Base-by-base conservation (phyloP, 1,140 invertebrate genomes). In the Drosophila athabasca region DNA sequence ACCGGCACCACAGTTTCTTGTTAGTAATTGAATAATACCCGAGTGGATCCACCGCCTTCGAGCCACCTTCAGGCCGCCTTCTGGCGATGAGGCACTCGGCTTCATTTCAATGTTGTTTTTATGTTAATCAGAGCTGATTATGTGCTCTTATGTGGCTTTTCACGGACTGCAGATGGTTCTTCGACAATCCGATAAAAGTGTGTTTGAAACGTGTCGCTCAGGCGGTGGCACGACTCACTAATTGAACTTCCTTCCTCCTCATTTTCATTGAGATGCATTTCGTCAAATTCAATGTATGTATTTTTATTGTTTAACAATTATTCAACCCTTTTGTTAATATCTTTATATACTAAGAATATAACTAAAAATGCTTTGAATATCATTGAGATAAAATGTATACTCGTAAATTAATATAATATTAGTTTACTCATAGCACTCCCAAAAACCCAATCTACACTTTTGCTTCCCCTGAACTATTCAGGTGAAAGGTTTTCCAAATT, bases 21-120 rank as follows among this genome's bases (percentile, higher is more conserved):
- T 50, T 44, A 41, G 52, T 82, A 88, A 87, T 87, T 87, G 82
- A 87, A 87, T 87, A 87, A 87, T 68, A 82, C 48, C 51, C 58
- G 50, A 77, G 51, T 73, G 62, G 54, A 65, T 78, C 65, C 22
- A 41, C 53, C 51, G 62, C 57, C 72, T 59, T 53, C 17, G 26
- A 39, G 57, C 51, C 41, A 55, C 70, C 6, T 41, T 39, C 35
- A 53, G 41, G 51, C 17, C 22, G 29, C 9, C 31, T 57, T 73
- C 15, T 45, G 29, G 43, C 66, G 71, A 59, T 54, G 71, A 54
- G 71, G 54, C 74, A 53, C 59, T 66, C 31, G 61, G 39, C 60
- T 70, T 64, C 59, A 64, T 73, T 73, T 73, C 59, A 73, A 73
- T 75, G 70, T 44, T 53, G 50, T 52, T 75, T 74, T 75, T 43